A percentile compares a stretch with the other conserved stretches of the same genome.
phyloP scores from a whole-genome alignment of 2,888 invertebrate genomes.

The Mesorhabditis sp. region DNA sequence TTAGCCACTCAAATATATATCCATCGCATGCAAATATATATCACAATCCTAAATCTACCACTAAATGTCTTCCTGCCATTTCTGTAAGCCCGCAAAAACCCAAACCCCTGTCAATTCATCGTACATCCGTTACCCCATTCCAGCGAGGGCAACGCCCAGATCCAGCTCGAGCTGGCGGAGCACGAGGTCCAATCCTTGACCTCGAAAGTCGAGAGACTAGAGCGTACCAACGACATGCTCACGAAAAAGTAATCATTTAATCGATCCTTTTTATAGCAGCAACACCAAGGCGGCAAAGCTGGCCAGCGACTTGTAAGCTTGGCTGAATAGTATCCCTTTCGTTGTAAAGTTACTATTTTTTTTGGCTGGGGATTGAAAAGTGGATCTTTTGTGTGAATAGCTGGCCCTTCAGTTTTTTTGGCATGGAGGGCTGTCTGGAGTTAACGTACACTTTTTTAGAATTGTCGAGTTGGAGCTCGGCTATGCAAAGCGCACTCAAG shows the following conservation, averaged over 20 bases:
- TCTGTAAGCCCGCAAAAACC: no score
- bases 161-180: slow-evolving; percentile 61
- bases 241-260: slow-evolving; percentile 33
- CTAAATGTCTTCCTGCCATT: no score
- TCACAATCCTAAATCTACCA: no score
- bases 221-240: slow-evolving; percentile 60
- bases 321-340: background rate
- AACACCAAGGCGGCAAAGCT: background rate
- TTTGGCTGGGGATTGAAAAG: no score
- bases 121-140: background rate
- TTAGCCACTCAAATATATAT: no score
- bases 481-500: slow-evolving; percentile 64
- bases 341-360: background rate
- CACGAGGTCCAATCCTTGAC: slow-evolving; percentile 78
- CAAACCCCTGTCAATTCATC: no score
- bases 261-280: background rate
- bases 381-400: no score
- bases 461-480: slow-evolving; percentile 50
- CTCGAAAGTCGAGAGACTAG: slow-evolving; percentile 68
- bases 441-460: slow-evolving; percentile 22
- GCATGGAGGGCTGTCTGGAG: background rate
- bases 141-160: slow-evolving; percentile 57
- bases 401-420: slow-evolving; percentile 1
- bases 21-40: no score
- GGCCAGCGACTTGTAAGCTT: background rate